These are phyloP conservation scores for Porites australiensis DNA, from an alignment of 64 coral and sea anemone genomes.

Conservation along the genomic window DNA sequence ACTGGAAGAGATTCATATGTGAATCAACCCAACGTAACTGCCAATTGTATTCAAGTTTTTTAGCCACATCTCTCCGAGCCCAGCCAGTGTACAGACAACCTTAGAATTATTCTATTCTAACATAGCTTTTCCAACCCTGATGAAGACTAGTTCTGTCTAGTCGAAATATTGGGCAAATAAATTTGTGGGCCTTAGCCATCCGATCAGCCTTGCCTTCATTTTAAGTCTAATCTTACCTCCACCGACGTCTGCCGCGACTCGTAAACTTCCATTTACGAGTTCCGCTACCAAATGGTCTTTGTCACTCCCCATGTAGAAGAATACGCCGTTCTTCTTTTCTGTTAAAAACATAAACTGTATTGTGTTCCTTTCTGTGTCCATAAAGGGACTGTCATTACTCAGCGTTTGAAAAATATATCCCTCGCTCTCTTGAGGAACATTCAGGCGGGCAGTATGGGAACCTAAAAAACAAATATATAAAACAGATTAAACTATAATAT, in stretches of 20 bases:
- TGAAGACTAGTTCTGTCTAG: too few species aligned
- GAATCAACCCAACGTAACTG: too few species aligned
- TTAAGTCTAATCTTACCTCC: conserved; percentile 54
- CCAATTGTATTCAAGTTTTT: too few species aligned
- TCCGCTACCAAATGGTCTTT: conserved; percentile 76
- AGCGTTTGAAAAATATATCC: conserved; percentile 37
- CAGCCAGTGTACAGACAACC: too few species aligned
- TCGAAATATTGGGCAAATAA: too few species aligned
- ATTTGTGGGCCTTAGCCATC: too few species aligned
- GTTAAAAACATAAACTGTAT: conserved; percentile 78
- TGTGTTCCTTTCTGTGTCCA: conserved; percentile 46
- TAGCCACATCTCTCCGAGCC: too few species aligned
- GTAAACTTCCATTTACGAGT: conserved; percentile 65
- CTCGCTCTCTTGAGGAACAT: neutral
- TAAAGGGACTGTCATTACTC: neutral
- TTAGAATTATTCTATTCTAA: too few species aligned
- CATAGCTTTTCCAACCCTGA: too few species aligned
- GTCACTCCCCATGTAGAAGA: conserved; percentile 60
- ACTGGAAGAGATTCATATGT: too few species aligned
- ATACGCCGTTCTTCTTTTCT: conserved; percentile 28
- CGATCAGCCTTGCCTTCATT: too few species aligned
- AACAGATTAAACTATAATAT: too few species aligned
- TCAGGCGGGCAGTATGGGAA: neutral
- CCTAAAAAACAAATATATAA: neutral
- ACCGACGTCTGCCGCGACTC: conserved; percentile 61